Conservation (phyloP, 2,888 invertebrate species). For the Pheosia gnoma region DNA sequence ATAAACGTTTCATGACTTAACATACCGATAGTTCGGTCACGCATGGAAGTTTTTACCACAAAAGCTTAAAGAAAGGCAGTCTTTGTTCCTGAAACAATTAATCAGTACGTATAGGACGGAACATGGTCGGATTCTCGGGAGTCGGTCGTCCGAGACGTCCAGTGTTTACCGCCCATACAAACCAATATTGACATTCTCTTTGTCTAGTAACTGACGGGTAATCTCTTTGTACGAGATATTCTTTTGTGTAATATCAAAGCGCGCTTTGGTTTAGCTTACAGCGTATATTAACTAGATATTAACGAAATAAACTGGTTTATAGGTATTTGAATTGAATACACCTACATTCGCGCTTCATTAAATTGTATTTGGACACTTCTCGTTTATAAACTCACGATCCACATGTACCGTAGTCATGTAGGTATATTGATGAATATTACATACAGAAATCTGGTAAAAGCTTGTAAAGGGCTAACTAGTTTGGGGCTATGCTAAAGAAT, state of each 20-base stretch:
- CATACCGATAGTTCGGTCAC: background rate
- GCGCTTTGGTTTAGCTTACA: conserved; percentile 34
- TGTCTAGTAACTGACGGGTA: conserved; percentile 73
- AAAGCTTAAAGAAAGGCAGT: conserved; percentile 40
- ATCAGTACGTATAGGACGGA: conserved; percentile 48
- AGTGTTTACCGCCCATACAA: conserved; percentile 71
- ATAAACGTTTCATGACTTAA: background rate
- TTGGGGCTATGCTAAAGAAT: conserved; percentile 33
- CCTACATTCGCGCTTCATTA: background rate
- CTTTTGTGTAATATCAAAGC: conserved; percentile 58
- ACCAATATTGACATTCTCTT: conserved; percentile 79
- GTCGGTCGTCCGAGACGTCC: conserved; percentile 56
- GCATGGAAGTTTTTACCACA: conserved; percentile 13
- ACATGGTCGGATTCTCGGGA: conserved; percentile 68
- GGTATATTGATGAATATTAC: background rate
- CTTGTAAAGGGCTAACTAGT: conserved; percentile 40
- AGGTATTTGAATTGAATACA: background rate
- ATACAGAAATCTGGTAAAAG: background rate
- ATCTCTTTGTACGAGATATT: conserved; percentile 70
- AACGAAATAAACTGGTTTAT: conserved; percentile 3
- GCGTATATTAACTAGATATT: background rate
- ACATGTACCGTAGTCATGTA: background rate
- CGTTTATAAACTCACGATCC: background rate
- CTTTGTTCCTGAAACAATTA: conserved; percentile 68
- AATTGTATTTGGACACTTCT: background rate